These are phyloP conservation scores for Cetonia aurata DNA, from an alignment of 2,888 invertebrate species.

Conservation along the genomic window DNA sequence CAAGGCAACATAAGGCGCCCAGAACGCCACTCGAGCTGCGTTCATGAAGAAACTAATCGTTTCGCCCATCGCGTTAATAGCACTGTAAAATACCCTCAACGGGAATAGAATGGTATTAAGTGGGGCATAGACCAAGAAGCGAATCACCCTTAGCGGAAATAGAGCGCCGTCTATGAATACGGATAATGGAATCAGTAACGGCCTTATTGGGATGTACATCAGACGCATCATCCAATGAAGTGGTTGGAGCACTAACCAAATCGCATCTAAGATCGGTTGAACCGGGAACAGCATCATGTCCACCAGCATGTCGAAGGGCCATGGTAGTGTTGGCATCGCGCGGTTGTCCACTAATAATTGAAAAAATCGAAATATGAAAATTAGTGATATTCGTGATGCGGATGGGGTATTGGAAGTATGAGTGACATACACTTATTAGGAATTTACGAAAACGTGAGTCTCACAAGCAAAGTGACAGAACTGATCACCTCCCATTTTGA, in stretches of 20 bases:
- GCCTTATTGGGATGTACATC: conserved; percentile 14
- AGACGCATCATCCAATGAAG: conserved; percentile 10
- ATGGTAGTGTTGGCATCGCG: neutral
- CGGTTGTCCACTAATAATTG: neutral
- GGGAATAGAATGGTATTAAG: conserved; percentile 31
- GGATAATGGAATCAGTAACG: neutral
- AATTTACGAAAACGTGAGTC: no score
- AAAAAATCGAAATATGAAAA: no score
- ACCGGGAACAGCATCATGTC: conserved; percentile 28
- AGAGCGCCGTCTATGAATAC: neutral
- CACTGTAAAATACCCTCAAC: conserved; percentile 64
- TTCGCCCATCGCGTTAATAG: neutral
- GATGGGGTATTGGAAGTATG: no score
- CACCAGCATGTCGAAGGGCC: conserved; percentile 13
- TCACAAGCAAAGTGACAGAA: no score
- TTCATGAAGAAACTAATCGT: neutral
- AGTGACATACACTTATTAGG: no score
- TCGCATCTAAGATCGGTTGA: conserved; percentile 17
- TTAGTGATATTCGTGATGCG: no score
- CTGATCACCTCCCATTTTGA: no score
- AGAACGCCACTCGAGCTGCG: neutral
- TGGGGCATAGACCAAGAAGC: conserved; percentile 27
- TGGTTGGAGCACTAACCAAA: neutral
- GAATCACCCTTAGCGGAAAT: conserved; percentile 23
- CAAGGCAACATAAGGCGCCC: conserved; percentile 1